phyloP scores from a whole-genome alignment of 2,113 vertebrate species.

The Mustelus asterias region DNA sequence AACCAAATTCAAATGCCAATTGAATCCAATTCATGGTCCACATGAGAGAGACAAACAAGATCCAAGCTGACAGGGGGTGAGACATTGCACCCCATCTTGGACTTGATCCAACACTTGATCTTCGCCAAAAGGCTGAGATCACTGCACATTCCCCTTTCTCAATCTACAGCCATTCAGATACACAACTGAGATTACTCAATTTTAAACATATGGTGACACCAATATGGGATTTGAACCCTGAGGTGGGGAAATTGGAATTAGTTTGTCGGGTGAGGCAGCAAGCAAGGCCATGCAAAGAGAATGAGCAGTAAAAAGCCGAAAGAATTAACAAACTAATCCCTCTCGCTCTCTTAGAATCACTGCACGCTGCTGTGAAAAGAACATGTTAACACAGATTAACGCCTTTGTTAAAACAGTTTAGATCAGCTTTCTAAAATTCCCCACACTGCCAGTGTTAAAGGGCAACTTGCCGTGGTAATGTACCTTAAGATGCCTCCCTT shows the following conservation, averaged over 20 bases:
- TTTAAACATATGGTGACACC: not conserved
- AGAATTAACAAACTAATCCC: not conserved
- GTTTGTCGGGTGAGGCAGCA: not conserved
- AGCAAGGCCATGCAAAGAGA: not conserved
- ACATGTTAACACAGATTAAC: not conserved
- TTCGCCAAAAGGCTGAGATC: no score
- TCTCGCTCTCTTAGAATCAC: not conserved
- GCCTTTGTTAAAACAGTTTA: not conserved
- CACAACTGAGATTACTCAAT: not conserved
- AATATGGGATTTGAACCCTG: not conserved
- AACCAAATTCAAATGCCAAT: no score
- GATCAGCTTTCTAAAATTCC: not conserved
- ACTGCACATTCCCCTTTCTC: no score
- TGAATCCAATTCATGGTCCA: no score
- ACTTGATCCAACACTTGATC: no score
- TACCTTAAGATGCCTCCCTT: not conserved
- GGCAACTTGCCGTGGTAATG: not conserved
- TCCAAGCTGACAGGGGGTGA: no score
- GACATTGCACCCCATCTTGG: no score
- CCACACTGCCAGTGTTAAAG: not conserved
- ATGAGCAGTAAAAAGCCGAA: not conserved
- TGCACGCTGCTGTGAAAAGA: not conserved
- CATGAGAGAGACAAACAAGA: no score
- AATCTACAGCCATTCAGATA: no score
- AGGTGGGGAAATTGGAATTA: not conserved